Base-by-base conservation (phyloP, 1,140 invertebrate genomes). In the Aphaenogaster ashmeadi region DNA sequence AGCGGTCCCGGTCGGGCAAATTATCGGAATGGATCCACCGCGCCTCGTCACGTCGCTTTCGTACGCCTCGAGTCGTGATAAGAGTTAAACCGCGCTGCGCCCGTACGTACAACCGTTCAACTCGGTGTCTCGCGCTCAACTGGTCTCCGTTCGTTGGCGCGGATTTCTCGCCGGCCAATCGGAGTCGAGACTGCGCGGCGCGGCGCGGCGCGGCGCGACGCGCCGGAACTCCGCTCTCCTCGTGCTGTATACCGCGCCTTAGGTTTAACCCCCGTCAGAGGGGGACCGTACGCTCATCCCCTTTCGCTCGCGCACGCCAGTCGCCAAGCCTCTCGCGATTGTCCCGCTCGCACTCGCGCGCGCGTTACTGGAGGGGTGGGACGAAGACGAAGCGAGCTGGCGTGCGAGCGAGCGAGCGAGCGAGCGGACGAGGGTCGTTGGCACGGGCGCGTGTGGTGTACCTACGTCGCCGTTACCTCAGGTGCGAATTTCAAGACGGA, bases 101-200 rank as follows among this genome's bases (percentile, higher is more conserved):
- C 75, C 67, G 58, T 69, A 67, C 90, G 88, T 89, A 89, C 87
- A 89, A 94, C 94, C 94, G 93, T 90, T 88, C 94, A 77, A 89
- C 89, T 94, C 94, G 94, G 92, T 91, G 92, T 93, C 94, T 95
- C 94, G 94, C 94, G 94, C 94, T 95, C 94, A 95, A 95, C 94
- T 95, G 94, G 93, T 95, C 93, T 94, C 92, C 87, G 89, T 87
- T 92, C 81, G 91, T 95, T 94, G 91, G 91, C 94, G 93, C 94
- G 93, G 93, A 91, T 92, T 91, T 88, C 83, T 89, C 87, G 84
- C 87, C 91, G 88, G 67, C 93, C 91, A 92, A 94, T 94, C 78
- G 89, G 88, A 52, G 78, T 66, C 89, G 93, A 94, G 93, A 94
- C 92, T 94, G 93, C 93, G 93, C 93, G 93, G 93, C 93, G 93